Evolutionary conservation across 2,113 vertebrate species (phyloP), one percentile per base, ranked within the genome.

Genomic region (Atlantisia rogersi): DNA sequence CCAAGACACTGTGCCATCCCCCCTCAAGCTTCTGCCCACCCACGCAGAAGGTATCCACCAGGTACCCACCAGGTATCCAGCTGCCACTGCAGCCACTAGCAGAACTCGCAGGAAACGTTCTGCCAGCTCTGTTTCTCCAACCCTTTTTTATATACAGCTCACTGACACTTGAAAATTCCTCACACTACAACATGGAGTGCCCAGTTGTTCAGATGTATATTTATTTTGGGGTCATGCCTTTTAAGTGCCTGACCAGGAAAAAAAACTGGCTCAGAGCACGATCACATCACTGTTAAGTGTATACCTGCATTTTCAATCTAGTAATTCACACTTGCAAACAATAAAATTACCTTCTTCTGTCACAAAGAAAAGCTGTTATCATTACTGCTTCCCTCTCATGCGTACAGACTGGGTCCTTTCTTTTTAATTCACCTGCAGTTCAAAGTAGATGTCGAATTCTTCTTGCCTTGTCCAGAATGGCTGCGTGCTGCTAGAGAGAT

Each of bases 241-340:
- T 68, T 28, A 82, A 87, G 70, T 76, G 83, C 37, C 77, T 48
- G 80, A 82, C 25, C 76, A 92, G 59, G 56, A n/a, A 44, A 77
- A 71, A 8, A 18, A 53, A 81, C 56, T 2, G 84, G 62, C 80
- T 73, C 44, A 50, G 93, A 68, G 92, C 69, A 58, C 3, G 31
- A 42, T 42, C 92, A 46, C 74, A 80, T 46, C 77, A 32, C 91
- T 90, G 70, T 75, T 80, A 94, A 92, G 86, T 40, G 64, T 6
- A 59, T 11, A 71, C 15, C 52, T 73, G 88, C 92, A 88, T 92
- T 92, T 95, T 58, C 96, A 77, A 52, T 59, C 83, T 63, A 80
- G 77, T 44, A 64, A 95, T 87, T 89, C 88, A 68, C 70, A 86
- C 88, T 7, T 73, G 90, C 88, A 85, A 96, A 92, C 93, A 96